These are phyloP conservation scores for Spheniscus mendiculus DNA, from an alignment of 2,113 vertebrate genomes.

Conservation along the genomic window DNA sequence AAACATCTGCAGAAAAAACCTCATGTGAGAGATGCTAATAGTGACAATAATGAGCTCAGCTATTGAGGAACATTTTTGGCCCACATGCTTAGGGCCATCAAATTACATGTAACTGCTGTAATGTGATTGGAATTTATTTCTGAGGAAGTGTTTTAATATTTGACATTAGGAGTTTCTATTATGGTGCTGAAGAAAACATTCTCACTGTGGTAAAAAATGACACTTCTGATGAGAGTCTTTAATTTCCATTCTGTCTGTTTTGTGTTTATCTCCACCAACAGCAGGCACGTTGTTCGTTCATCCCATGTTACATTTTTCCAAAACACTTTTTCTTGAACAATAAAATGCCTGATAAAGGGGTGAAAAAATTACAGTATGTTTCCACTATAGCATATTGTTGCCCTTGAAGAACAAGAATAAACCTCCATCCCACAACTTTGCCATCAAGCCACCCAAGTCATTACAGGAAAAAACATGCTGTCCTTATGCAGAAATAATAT, in stretches of 20 bases:
- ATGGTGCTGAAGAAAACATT: not conserved
- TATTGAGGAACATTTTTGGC: not conserved
- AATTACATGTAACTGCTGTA: not conserved
- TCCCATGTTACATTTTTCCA: not conserved
- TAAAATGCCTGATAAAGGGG: not conserved
- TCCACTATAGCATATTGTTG: not conserved
- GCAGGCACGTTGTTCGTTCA: slow-evolving; percentile 1
- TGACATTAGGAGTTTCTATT: not conserved
- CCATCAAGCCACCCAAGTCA: not conserved
- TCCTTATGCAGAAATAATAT: not conserved
- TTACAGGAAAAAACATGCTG: not conserved
- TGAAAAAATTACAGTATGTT: not conserved
- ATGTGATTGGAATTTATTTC: not conserved
- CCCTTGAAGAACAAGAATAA: slow-evolving; percentile 8
- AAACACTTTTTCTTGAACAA: slow-evolving; percentile 26
- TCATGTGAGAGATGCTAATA: not conserved
- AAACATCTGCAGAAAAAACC: not conserved
- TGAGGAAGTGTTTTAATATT: not conserved
- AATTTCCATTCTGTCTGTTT: slow-evolving; percentile 13
- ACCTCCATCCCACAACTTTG: not conserved
- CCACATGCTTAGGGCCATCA: not conserved
- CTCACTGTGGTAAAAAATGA: not conserved
- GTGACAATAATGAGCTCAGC: not conserved
- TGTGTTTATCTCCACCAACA: slow-evolving; percentile 25
- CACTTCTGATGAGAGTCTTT: not conserved